phyloP scores from a whole-genome alignment of 2,888 invertebrate species.

The Sycophila texana region DNA sequence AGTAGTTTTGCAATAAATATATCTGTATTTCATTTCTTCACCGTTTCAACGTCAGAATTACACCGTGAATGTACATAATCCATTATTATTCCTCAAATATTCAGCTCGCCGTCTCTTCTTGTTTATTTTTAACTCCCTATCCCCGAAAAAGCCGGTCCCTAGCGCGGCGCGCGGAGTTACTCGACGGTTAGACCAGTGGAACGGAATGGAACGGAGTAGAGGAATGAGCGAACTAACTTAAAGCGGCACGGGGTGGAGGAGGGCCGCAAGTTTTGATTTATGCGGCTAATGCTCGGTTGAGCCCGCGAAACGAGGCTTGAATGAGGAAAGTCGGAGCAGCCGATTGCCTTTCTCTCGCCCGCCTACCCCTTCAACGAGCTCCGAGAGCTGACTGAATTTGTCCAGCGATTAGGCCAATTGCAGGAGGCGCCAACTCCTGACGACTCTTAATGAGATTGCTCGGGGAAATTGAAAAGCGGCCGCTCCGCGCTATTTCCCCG shows the following conservation, averaged over 20 bases:
- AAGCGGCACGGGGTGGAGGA: not conserved
- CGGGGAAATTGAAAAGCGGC: constrained; percentile 48
- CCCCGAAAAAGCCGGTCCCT: not conserved
- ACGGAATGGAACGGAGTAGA: constrained; percentile 60
- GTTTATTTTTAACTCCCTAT: constrained; percentile 23
- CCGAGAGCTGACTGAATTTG: constrained; percentile 62
- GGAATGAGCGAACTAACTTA: constrained; percentile 62
- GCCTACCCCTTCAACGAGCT: not conserved
- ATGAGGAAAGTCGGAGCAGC: constrained; percentile 56
- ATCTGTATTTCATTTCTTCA: not conserved
- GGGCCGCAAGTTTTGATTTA: constrained; percentile 71
- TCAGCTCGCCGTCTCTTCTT: not conserved
- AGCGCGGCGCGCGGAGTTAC: constrained; percentile 12
- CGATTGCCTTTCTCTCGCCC: constrained; percentile 53
- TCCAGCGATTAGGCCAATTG: constrained; percentile 67
- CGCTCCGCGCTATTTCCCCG: not conserved
- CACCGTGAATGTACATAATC: not conserved
- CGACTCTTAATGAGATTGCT: constrained; percentile 53
- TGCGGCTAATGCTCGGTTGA: constrained; percentile 67
- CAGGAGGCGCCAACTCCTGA: constrained; percentile 35
- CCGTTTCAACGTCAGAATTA: not conserved
- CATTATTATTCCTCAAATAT: not conserved
- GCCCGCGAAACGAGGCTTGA: constrained; percentile 63
- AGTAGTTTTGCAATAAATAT: not conserved
- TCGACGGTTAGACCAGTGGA: constrained; percentile 21